Base-by-base conservation (phyloP, 23 tunicate genomes). In the Halocynthia aurantium region DNA sequence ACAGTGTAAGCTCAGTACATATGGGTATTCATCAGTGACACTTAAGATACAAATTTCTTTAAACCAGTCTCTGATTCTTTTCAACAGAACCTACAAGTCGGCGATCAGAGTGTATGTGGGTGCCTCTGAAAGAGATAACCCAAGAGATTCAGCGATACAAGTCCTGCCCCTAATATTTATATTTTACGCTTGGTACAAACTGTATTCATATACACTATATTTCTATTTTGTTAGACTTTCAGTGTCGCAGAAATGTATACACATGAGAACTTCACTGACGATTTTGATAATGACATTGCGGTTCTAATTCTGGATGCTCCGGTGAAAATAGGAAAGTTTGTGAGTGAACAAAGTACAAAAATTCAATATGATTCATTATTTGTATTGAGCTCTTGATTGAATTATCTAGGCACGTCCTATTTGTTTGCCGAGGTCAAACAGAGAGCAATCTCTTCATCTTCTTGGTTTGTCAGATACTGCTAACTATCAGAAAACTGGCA, bases 401-500 rank as follows among this genome's bases (percentile, higher is more conserved):
- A 68, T 19, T 51, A 18, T 76, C 17, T 2, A 87, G 93, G 86
- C 82, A 21, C 86, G 86, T 7, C 93, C 93, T 10, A 71, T 87
- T 19, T 87, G 93, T 69, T 53, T 87, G 19, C 93, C 95, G 9
- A 53, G 88, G 19, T 69, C 80, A 11, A 77, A 63, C 18, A 22
- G 76, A 40, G 81, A 88, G 75, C 54, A 77, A 58, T 21, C 50
- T 10, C 74, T 88, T 15, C 95, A 84, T 21, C 66, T 78, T 11
- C 8, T 18, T 11, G 86, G 76, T 20, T 50, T 63, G 12, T 44
- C 62, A 7, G 50, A 55, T 6, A 11, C 20, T 7, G 50, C 66
- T 63, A 10, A 13, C 9, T 73, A 65, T 67, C 54, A 52, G 6
- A 73, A 79, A 51, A 60, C 81, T 7, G 95, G 95, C 6, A 84